Conservation (phyloP, 30 jellyfish, hydroid and myxozoan species). For the Aurelia sp. region DNA sequence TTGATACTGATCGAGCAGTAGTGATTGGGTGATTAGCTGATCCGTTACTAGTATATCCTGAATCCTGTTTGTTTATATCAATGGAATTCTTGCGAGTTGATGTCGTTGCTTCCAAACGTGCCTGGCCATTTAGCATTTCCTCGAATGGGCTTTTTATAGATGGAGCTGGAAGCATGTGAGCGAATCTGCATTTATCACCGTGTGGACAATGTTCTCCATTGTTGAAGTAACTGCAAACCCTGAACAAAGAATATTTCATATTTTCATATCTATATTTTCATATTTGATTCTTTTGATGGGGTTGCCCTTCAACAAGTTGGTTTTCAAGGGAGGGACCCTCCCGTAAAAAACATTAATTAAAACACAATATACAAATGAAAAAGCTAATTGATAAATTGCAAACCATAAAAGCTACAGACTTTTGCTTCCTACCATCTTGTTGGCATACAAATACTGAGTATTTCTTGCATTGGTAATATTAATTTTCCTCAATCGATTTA, state of each 20-base stretch:
- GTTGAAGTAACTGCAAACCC: conserved; percentile 6
- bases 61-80: neutral
- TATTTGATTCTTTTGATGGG: no score
- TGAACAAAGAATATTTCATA: neutral
- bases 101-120: neutral
- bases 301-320: no score
- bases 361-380: no score
- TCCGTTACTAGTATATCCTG: conserved; percentile 34
- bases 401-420: no score
- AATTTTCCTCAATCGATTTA: no score
- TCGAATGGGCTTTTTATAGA: conserved; percentile 46
- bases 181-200: conserved; percentile 22
- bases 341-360: no score
- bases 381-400: no score
- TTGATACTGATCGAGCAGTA: conserved; percentile 15
- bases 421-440: no score
- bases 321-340: no score
- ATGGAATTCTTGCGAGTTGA: neutral
- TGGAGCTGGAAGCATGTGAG: conserved; percentile 42
- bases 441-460: no score
- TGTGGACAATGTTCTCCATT: conserved; percentile 11
- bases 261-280: no score
- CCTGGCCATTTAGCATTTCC: neutral
- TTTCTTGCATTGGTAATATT: no score
- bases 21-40: conserved; percentile 4